Percentiles rank a stretch among this genome's conserved stretches.
Conservation (phyloP, 2,113 vertebrate genomes). For the Scalopus aquaticus region DNA sequence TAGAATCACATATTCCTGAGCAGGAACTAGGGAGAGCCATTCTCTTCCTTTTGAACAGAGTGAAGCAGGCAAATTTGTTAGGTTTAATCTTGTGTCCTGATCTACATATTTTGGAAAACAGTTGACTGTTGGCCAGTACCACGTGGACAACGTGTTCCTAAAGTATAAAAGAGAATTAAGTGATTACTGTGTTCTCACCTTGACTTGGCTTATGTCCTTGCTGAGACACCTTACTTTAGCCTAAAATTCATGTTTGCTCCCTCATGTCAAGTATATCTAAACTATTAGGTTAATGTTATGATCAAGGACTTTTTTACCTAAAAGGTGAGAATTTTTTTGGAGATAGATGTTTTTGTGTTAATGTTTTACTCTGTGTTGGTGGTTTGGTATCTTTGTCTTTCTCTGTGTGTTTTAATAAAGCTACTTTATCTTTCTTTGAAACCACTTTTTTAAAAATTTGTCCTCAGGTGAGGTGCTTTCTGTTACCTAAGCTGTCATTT, state of each 20-base stretch:
- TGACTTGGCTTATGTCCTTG: background rate
- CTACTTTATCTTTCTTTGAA: constrained; percentile 21
- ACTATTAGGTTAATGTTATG: background rate
- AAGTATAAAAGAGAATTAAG: background rate
- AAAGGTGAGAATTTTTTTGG: background rate
- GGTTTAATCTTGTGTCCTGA: no score
- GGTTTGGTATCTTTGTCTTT: background rate
- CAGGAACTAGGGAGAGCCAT: background rate
- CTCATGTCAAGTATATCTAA: constrained; percentile 11
- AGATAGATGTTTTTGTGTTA: background rate
- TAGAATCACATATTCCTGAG: background rate
- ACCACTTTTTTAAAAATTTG: constrained; percentile 17
- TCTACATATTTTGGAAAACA: background rate
- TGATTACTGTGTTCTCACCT: background rate
- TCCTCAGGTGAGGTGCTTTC: background rate
- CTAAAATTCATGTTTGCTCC: background rate
- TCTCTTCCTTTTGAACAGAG: background rate
- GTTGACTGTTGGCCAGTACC: background rate
- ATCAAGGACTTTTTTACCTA: background rate
- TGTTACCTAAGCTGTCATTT: background rate
- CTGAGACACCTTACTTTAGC: background rate
- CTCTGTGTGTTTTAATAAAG: background rate
- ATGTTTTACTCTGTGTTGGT: background rate
- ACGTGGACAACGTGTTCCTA: background rate
- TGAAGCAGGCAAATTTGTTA: background rate